Evolutionary conservation across 2,113 vertebrate species (phyloP).

Genomic region (Indicator maculatus): DNA sequence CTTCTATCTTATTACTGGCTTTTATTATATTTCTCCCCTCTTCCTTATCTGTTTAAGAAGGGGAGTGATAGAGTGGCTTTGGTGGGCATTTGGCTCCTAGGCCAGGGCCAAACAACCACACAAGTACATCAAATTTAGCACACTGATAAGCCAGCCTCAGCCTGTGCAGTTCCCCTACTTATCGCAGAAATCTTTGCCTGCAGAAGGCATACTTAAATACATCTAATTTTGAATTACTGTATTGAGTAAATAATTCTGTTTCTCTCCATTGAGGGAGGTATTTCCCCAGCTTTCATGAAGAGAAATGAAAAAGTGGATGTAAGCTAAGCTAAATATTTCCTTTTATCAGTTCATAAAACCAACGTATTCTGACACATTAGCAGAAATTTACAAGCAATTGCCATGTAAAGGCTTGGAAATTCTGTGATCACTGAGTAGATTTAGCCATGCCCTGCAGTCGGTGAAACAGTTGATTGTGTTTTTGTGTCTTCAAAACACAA

Average conservation of each 20-base stretch:
- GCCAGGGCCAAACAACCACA: too few relatives aligned
- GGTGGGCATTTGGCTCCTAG: too few relatives aligned
- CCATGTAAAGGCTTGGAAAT: background rate
- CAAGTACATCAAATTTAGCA: background rate
- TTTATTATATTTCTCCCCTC: too few relatives aligned
- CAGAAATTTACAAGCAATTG: background rate
- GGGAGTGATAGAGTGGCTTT: too few relatives aligned
- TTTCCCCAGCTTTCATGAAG: background rate
- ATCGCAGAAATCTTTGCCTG: background rate
- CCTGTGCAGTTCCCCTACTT: background rate
- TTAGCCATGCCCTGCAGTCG: background rate
- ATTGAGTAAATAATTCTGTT: background rate
- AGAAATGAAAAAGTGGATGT: background rate
- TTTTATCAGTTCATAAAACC: background rate
- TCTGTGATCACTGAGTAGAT: background rate
- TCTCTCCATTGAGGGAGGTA: background rate
- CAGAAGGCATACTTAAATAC: background rate
- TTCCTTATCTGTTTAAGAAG: too few relatives aligned
- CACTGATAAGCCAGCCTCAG: background rate
- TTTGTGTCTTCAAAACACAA: background rate
- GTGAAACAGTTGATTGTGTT: background rate
- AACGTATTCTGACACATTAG: background rate
- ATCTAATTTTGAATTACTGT: background rate
- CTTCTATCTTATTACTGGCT: too few relatives aligned
- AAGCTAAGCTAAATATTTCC: background rate